Evolutionary conservation across 1,140 invertebrate species (phyloP).

Genomic region (Zaprionus ghesquierei): DNA sequence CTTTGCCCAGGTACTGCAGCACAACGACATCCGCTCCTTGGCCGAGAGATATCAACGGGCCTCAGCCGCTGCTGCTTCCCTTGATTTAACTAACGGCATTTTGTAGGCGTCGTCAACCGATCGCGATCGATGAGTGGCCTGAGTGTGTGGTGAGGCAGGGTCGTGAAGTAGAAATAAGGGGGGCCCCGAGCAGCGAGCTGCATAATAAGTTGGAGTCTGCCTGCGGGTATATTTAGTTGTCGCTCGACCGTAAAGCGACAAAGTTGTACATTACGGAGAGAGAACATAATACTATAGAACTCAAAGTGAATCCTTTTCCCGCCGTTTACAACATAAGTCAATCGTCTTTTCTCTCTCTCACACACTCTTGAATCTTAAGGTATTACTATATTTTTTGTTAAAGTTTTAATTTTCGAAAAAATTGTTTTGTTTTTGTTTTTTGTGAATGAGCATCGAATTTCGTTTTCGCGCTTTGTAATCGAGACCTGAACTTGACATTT

Average conservation of each 20-base stretch:
- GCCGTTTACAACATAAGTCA: background rate
- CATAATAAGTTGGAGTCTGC: conserved; percentile 71
- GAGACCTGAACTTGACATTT: background rate
- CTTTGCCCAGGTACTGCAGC: background rate
- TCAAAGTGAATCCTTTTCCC: background rate
- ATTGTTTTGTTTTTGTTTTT: background rate
- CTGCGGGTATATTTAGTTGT: conserved; percentile 63
- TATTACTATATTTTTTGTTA: background rate
- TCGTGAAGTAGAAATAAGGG: background rate
- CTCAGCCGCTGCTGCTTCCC: background rate
- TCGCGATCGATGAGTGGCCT: conserved; percentile 13
- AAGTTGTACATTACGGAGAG: conserved; percentile 29
- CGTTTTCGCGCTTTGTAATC: background rate
- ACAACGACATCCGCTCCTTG: conserved; percentile 19
- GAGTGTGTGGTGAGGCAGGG: background rate
- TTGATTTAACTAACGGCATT: background rate
- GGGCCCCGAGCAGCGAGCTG: conserved; percentile 2
- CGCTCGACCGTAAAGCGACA: conserved; percentile 56
- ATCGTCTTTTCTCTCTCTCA: background rate
- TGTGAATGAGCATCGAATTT: background rate
- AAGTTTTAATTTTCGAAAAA: background rate
- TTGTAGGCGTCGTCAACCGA: conserved; percentile 23
- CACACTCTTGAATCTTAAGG: conserved; percentile 1
- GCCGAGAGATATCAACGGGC: conserved; percentile 19
- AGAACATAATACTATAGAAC: background rate